These are phyloP conservation scores for Beroe ovata DNA, from an alignment of 37 sponge, comb jelly and placozoan species.

Conservation along the genomic window DNA sequence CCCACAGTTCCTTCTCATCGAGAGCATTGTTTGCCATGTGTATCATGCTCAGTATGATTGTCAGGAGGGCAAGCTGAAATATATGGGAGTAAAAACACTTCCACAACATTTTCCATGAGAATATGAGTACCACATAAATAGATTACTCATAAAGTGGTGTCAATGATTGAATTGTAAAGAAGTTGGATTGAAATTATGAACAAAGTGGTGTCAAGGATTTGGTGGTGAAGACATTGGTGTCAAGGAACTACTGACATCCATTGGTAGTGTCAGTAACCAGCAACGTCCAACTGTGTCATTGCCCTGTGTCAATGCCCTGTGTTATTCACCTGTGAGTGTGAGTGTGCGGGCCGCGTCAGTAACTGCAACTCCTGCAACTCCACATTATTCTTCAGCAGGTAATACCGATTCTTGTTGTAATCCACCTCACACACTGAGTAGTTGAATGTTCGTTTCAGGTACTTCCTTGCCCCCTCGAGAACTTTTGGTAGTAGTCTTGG, in stretches of 20 bases:
- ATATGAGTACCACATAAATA: no score
- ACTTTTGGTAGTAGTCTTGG: conserved; percentile 30
- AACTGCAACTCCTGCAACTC: neutral
- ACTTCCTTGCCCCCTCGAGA: conserved; percentile 54
- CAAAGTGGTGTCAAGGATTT: no score
- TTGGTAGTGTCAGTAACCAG: no score
- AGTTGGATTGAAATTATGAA: no score
- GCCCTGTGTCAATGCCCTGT: no score
- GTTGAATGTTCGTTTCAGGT: conserved; percentile 46
- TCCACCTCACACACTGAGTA: conserved; percentile 65
- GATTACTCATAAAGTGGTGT: no score
- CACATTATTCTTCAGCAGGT: conserved; percentile 12
- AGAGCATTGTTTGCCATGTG: conserved; percentile 60
- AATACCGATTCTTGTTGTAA: conserved; percentile 21
- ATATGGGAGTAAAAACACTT: no score
- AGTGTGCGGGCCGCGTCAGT: conserved; percentile 25
- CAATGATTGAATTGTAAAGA: no score
- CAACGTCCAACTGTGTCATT: no score
- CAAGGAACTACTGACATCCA: no score
- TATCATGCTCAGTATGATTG: conserved; percentile 56
- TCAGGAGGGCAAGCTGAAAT: conserved; percentile 39
- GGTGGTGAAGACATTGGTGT: no score
- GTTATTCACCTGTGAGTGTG: conserved; percentile 31
- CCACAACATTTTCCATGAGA: no score
- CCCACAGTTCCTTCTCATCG: conserved; percentile 48